Base-by-base conservation (phyloP, 2,888 invertebrate genomes). In the Dynastes tityus region DNA sequence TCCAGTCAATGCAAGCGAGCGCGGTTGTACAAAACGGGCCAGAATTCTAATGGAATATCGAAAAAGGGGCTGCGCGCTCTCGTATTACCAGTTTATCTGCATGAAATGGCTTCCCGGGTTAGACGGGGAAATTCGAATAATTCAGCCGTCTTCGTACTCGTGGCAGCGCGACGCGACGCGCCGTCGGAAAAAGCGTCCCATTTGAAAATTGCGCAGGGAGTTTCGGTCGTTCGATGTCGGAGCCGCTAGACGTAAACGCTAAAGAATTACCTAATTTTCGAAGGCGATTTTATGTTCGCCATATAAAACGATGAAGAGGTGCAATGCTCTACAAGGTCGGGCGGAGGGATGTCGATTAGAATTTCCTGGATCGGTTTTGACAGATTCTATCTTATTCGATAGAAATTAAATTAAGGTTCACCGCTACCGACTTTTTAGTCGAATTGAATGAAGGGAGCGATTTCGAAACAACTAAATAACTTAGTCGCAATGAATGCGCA, bases 11-110 rank as follows among this genome's bases (percentile, higher is more conserved):
- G 55, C 55, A 16, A 65, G 32, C 40, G 65, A 65, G 13, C 16
- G n/a, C 40, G 65, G 65, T 65, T 65, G 58, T 73, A 73, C 32
- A 65, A 55, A 58, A 73, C 73, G 16, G 73, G 55, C 32, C 40
- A 64, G 75, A 63, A 75, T 75, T 75, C 45, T 75, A 75, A 75
- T 75, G 45, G 75, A 61, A 75, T 75, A 63, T 61, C 73, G 75
- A 45, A 45, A 55, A 61, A 45, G 22, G 37, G 49, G 45, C 22
- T 22, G 63, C 61, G 63, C 61, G 63, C 29, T 61, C 49, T 45
- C 61, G 74, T 75, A 45, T 58, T 75, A 61, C 74, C 29, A 75
- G 74, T 58, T 49, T 64, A 76, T 76, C 76, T 76, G 76, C 76
- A 76, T 76, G 32, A 63, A 75, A 75, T 75, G 61, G 75, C 40